Evolutionary conservation across 2,888 invertebrate genomes (phyloP).

Genomic region (Homarus gammarus): DNA sequence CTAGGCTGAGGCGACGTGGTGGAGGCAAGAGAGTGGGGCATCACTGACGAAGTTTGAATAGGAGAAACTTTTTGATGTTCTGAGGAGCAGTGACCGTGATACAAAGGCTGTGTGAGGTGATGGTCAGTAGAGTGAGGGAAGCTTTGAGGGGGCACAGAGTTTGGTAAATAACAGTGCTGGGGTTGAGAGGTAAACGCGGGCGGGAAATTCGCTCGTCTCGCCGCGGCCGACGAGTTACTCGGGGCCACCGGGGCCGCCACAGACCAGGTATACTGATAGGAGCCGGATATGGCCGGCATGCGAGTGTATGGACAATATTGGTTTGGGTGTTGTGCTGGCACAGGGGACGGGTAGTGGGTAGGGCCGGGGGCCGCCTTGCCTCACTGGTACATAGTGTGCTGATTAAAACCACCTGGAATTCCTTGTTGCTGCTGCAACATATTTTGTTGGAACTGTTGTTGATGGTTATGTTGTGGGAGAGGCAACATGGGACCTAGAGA

Average conservation of each 20-base stretch:
- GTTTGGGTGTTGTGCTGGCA: slow-evolving; percentile 50
- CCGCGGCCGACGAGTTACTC: slow-evolving; percentile 28
- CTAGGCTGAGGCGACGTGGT: not conserved
- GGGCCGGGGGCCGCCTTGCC: slow-evolving; percentile 63
- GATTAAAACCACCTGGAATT: slow-evolving; percentile 66
- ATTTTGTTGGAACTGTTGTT: slow-evolving; percentile 75
- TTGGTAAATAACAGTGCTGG: slow-evolving; percentile 36
- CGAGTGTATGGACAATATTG: slow-evolving; percentile 58
- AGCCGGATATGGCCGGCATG: slow-evolving; percentile 36
- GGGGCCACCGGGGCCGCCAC: slow-evolving; percentile 3
- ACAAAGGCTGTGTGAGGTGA: slow-evolving; percentile 25
- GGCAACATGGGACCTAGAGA: slow-evolving; percentile 74
- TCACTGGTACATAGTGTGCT: slow-evolving; percentile 71
- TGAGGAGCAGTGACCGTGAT: slow-evolving; percentile 17
- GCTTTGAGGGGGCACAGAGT: slow-evolving; percentile 43
- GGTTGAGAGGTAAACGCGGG: slow-evolving; percentile 31
- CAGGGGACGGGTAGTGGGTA: slow-evolving; percentile 68
- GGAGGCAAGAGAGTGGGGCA: not conserved
- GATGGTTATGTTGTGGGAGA: slow-evolving; percentile 72
- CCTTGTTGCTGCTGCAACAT: slow-evolving; percentile 70
- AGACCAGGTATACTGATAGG: slow-evolving; percentile 46
- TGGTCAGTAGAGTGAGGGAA: slow-evolving; percentile 37
- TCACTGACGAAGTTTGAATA: not conserved
- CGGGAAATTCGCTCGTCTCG: slow-evolving; percentile 49
- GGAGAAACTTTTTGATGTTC: slow-evolving; percentile 43